Evolutionary conservation across 2,113 vertebrate species (phyloP).

Genomic region (Atrichornis clamosus): DNA sequence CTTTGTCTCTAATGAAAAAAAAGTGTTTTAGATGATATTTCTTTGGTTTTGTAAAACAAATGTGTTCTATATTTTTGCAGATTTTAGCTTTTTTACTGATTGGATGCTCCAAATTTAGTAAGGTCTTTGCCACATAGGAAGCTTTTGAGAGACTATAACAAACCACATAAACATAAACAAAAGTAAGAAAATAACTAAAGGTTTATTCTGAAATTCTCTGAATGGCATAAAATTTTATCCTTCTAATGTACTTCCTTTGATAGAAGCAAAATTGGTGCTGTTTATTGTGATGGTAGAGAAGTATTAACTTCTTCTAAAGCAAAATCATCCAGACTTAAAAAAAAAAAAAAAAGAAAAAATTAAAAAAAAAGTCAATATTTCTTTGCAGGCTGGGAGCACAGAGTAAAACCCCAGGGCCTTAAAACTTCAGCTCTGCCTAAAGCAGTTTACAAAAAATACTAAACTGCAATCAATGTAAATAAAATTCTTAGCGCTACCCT

Average conservation of each 20-base stretch:
- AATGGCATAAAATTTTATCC: constrained; percentile 66
- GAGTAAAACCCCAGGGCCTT: constrained; percentile 86
- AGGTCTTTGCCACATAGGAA: constrained; percentile 67
- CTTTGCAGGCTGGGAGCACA: constrained; percentile 82
- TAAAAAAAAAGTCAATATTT: constrained; percentile 79
- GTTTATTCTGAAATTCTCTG: constrained; percentile 70
- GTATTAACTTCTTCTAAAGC: constrained; percentile 83
- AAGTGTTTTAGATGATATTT: constrained; percentile 63
- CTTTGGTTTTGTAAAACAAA: constrained; percentile 79
- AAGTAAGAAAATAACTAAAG: constrained; percentile 30
- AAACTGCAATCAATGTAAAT: constrained; percentile 82
- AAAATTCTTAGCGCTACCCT: constrained; percentile 79
- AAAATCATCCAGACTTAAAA: constrained; percentile 79
- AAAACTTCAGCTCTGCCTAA: constrained; percentile 84
- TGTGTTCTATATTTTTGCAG: constrained; percentile 77
- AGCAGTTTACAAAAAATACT: constrained; percentile 83
- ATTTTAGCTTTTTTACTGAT: constrained; percentile 80
- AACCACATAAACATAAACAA: constrained; percentile 6
- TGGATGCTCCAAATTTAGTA: constrained; percentile 73
- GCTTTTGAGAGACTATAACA: constrained; percentile 59
- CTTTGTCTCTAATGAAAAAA: constrained; percentile 70
- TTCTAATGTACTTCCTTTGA: constrained; percentile 75
- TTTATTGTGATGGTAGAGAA: constrained; percentile 63
- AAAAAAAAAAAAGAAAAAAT: constrained; percentile 43
- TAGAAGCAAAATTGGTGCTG: constrained; percentile 73